Conservation (phyloP, 2,888 invertebrate genomes). For the Drepanosiphum platanoidis region DNA sequence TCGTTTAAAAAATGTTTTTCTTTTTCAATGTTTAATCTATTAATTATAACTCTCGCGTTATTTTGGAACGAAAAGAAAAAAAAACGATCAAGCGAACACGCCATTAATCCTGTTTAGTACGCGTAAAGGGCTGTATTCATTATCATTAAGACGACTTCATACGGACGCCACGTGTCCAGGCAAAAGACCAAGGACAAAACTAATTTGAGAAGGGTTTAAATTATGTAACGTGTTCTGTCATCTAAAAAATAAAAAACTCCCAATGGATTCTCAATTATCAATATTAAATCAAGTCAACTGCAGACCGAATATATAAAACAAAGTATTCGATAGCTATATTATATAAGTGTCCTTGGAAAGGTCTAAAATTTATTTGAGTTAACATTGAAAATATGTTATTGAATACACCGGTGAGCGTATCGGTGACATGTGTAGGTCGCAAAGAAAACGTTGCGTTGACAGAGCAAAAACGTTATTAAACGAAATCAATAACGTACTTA, state of each 20-base stretch:
- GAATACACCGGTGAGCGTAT: not conserved
- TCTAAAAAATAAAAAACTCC: not conserved
- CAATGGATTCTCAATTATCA: not conserved
- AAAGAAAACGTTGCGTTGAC: slow-evolving; percentile 13
- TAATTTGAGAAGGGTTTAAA: slow-evolving; percentile 27
- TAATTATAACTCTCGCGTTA: not conserved
- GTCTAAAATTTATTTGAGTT: not conserved
- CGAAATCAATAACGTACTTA: slow-evolving; percentile 24
- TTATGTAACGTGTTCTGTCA: not conserved
- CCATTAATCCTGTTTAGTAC: slow-evolving; percentile 9
- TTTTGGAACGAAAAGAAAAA: not conserved
- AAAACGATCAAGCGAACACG: not conserved
- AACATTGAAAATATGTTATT: not conserved
- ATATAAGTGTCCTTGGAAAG: not conserved
- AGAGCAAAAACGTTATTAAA: slow-evolving; percentile 27
- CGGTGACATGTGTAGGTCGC: not conserved
- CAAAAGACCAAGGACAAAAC: slow-evolving; percentile 6
- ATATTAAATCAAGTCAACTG: not conserved
- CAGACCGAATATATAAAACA: not conserved
- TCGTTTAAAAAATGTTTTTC: not conserved
- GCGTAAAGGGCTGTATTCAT: not conserved
- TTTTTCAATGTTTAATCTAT: slow-evolving; percentile 1
- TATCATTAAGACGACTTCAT: slow-evolving; percentile 9
- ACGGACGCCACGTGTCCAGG: not conserved
- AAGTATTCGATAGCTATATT: not conserved